Evolutionary conservation across 2,888 invertebrate species (phyloP).

Genomic region (Druceiella hillmani): DNA sequence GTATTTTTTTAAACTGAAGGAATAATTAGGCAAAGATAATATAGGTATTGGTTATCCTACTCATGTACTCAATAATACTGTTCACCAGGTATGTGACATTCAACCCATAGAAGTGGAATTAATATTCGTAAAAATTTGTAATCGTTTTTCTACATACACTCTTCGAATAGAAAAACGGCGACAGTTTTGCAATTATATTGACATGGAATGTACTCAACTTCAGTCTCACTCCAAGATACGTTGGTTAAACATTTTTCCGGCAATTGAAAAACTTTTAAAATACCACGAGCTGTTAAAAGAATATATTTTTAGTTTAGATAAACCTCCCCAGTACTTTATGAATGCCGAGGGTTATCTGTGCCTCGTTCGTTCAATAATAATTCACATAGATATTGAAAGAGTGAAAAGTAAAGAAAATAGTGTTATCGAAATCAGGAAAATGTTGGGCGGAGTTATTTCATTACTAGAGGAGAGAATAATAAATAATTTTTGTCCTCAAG

Average conservation of each 20-base stretch:
- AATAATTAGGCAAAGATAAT: too few species aligned
- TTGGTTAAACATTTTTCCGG: constrained; percentile 3
- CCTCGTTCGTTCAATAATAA: background rate
- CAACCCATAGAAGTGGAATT: constrained; percentile 8
- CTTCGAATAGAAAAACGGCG: constrained; percentile 4
- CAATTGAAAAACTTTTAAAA: constrained; percentile 4
- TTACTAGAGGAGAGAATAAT: too few species aligned
- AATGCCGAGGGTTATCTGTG: constrained; percentile 3
- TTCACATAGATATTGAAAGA: too few species aligned
- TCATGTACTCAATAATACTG: too few species aligned
- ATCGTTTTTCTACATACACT: constrained; percentile 6
- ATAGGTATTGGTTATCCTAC: too few species aligned
- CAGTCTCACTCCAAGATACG: constrained; percentile 2
- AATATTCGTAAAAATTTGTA: constrained; percentile 7
- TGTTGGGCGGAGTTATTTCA: too few species aligned
- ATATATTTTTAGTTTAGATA: background rate
- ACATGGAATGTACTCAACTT: constrained; percentile 3
- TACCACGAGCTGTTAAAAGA: constrained; percentile 4
- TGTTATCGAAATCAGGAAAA: too few species aligned
- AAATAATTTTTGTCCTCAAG: too few species aligned
- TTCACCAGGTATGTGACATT: constrained; percentile 7
- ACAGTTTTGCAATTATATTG: constrained; percentile 2
- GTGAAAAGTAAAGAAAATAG: background rate
- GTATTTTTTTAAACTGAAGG: too few species aligned
- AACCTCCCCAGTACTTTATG: too few species aligned